Evolutionary conservation across 2,113 vertebrate genomes (phyloP).

Genomic region (Xiphias gladius): DNA sequence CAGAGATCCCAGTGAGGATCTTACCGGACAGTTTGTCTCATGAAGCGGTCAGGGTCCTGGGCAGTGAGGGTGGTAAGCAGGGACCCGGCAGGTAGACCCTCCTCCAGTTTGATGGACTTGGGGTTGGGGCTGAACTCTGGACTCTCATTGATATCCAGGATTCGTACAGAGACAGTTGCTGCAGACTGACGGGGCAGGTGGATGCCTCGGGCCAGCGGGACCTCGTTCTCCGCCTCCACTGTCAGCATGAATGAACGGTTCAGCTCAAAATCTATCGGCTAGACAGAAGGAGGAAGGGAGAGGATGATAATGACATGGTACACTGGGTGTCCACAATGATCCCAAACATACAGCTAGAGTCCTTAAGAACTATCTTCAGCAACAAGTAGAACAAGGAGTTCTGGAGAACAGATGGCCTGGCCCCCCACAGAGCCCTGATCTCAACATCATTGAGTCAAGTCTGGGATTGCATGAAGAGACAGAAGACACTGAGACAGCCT

Average conservation of each 20-base stretch:
- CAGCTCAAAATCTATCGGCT: constrained; percentile 97
- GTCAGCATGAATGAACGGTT: constrained; percentile 93
- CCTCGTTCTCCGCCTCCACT: constrained; percentile 95
- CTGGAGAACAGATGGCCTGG: too few relatives aligned
- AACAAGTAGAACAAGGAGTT: too few relatives aligned
- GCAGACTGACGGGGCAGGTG: constrained; percentile 95
- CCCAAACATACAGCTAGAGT: too few relatives aligned
- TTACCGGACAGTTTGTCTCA: constrained; percentile 92
- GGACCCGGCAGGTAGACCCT: constrained; percentile 90
- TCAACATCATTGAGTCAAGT: too few relatives aligned
- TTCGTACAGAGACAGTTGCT: constrained; percentile 93
- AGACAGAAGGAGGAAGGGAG: constrained; percentile 2
- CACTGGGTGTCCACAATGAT: too few relatives aligned
- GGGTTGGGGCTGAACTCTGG: constrained; percentile 94
- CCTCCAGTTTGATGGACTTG: constrained; percentile 92
- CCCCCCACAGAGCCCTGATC: too few relatives aligned
- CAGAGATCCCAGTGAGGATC: neutral
- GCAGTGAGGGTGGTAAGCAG: constrained; percentile 90
- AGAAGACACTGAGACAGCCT: too few relatives aligned
- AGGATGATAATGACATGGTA: neutral
- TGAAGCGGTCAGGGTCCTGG: constrained; percentile 93
- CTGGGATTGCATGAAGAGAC: too few relatives aligned
- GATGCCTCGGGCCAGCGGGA: constrained; percentile 92
- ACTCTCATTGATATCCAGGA: constrained; percentile 96
- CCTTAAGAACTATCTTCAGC: too few relatives aligned